These are phyloP conservation scores for Dryobotodes eremita DNA, from an alignment of 2,888 invertebrate species.

Conservation along the genomic window DNA sequence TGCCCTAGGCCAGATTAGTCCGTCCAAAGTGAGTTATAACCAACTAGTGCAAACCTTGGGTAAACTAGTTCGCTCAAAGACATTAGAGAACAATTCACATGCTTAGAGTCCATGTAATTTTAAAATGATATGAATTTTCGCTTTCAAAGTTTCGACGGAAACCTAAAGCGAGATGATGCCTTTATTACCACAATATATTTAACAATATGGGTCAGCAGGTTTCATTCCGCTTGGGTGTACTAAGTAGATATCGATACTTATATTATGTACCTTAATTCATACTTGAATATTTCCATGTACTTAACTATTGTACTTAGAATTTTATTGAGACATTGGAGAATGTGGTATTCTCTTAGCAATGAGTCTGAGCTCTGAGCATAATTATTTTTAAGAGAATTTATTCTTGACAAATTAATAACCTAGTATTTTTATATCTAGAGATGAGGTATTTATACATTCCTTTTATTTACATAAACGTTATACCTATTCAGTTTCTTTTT, in stretches of 20 bases:
- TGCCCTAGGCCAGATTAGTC: constrained; percentile 31
- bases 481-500: constrained; percentile 20
- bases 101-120: neutral
- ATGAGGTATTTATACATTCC: constrained; percentile 59
- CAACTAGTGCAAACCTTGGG: constrained; percentile 33
- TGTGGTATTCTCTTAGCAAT: constrained; percentile 26
- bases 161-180: constrained; percentile 82
- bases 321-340: constrained; percentile 41
- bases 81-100: constrained; percentile 13
- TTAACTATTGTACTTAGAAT: constrained; percentile 56
- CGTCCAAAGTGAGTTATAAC: constrained; percentile 33
- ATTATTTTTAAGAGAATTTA: constrained; percentile 44
- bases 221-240: constrained; percentile 65
- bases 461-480: constrained; percentile 37
- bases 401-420: constrained; percentile 16
- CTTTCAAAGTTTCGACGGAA: constrained; percentile 84
- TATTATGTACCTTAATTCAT: constrained; percentile 30
- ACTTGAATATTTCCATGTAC: constrained; percentile 51
- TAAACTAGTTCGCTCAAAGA: constrained; percentile 13
- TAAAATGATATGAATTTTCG: constrained; percentile 71
- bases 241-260: constrained; percentile 59
- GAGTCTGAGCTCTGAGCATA: constrained; percentile 52
- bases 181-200: constrained; percentile 52
- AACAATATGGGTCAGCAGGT: constrained; percentile 52
- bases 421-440: constrained; percentile 45